Evolutionary conservation across 2,113 vertebrate species (phyloP).

Genomic region (Protobothrops flavoviridis): DNA sequence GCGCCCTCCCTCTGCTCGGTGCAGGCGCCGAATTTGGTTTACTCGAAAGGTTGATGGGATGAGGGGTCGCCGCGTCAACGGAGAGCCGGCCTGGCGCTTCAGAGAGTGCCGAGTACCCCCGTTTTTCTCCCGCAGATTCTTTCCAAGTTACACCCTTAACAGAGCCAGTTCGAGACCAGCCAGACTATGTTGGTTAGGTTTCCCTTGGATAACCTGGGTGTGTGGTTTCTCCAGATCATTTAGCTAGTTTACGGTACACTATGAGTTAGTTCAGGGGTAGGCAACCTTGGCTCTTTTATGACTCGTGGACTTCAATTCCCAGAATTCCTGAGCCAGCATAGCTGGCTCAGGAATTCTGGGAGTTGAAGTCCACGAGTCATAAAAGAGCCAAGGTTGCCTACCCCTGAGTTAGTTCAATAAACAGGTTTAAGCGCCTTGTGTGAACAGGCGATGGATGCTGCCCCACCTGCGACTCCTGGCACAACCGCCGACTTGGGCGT

Average conservation of each 20-base stretch:
- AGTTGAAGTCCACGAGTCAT: too few relatives aligned
- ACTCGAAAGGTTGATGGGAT: neutral
- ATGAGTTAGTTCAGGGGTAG: neutral
- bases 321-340: too few relatives aligned
- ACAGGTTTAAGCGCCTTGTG: neutral
- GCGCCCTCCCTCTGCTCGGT: neutral
- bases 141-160: neutral
- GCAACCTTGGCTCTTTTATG: too few relatives aligned
- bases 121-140: too few relatives aligned
- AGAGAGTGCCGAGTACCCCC: neutral
- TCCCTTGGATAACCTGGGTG: neutral
- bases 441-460: neutral
- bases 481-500: neutral
- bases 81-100: neutral
- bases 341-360: too few relatives aligned
- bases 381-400: too few relatives aligned
- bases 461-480: neutral
- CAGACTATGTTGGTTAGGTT: neutral
- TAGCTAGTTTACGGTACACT: neutral
- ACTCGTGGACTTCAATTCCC: too few relatives aligned
- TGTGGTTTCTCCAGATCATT: neutral
- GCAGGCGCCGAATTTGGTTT: neutral
- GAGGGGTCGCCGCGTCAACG: neutral
- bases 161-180: neutral
- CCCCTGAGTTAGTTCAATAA: neutral